Evolutionary conservation across 2,797 vertebrate genomes (phyloP), one percentile per base, ranked within the genome.

Genomic region (Prionace glauca): DNA sequence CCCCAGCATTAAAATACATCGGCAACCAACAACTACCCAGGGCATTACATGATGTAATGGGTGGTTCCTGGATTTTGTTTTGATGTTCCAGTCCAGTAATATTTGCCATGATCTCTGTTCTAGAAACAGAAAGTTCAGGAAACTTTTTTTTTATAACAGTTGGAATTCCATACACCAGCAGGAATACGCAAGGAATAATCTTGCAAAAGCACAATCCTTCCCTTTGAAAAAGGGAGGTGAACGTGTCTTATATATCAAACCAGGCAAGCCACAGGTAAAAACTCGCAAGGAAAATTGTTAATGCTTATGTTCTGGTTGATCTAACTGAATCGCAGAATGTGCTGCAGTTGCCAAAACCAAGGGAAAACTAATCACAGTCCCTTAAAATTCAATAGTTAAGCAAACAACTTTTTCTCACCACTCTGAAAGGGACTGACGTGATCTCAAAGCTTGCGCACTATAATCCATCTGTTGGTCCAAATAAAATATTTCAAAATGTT

Each of bases 71-170:
- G 16, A 60, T 62, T 62, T 60, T 74, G 3, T 67, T 94, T 50
- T 74, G 29, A 72, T 95, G 77, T 95, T 95, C 93, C 95, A 95
- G 95, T 72, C 95, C 95, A 96, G 14, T 56, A 86, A 96, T 96
- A 95, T 96, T 96, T 97, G 96, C 96, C 12, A n/a, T 96, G 94
- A 95, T 79, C 0, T 95, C 95, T 96, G 96, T 32, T 95, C 92
- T 91, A 84, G 96, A 50, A 95, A 95, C n/a, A 22, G 72, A 36
- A 96, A 96, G 96, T 87, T 72, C 95, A 96, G 96, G 96, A 60
- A 96, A 95, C 93, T 95, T 93, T 16, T 88, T 88, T 24, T 88
- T 24, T 29, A 95, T 79, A 72, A 92, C 95, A 96, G 36, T 41
- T 41, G 62, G 50, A 92, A 92, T 92, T 92, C n/a, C 20, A 69